Base-by-base conservation (phyloP, 2,888 invertebrate genomes). In the Axea sp. region DNA sequence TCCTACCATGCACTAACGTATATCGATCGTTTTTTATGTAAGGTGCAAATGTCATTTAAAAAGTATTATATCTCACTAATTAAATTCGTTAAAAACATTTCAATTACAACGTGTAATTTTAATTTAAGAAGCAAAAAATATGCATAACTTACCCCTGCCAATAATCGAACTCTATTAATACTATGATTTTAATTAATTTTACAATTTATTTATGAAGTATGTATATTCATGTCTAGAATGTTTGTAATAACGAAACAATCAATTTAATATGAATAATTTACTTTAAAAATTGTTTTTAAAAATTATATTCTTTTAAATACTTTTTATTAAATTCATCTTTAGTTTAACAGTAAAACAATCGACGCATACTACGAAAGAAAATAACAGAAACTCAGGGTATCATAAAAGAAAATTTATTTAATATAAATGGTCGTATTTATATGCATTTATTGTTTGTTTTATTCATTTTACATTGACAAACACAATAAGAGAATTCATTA, bases 391-490 rank as follows among this genome's bases (percentile, higher is more conserved):
- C 65, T 51, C 19, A 65, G 64, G 65, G 65, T 53, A 11, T 28
- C n/a, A n/a, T n/a, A 55, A 67, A 59, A 67, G 8, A 43, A 60
- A 69, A 33, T 60, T 7, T 47, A 24, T 69, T 69, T 47, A 53
- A 69, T 69, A 12, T 62, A 69, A 69, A 55, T 60, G 22, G 53
- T 69, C 53, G 19, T 41, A 62, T 51, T 73, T 55, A 35, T 68
- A 68, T 73, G 68, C 55, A 62, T 68, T 73, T 73, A 62, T 73
- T 65, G 51, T 64, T 68, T 47, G 51, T 51, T 51, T 68, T 59
- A 60, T 68, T 71, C 39, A 55, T 49, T 73, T 69, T 51, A 72
- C 64, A 65, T 59, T 59, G 59, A 72, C 45, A 65, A 65, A 72
- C 65, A 59, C 64, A 72, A 65, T 65, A 51, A 65, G 65, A 72